Evolutionary conservation across 2,113 vertebrate genomes (phyloP).

Genomic region (Nibea albiflora): DNA sequence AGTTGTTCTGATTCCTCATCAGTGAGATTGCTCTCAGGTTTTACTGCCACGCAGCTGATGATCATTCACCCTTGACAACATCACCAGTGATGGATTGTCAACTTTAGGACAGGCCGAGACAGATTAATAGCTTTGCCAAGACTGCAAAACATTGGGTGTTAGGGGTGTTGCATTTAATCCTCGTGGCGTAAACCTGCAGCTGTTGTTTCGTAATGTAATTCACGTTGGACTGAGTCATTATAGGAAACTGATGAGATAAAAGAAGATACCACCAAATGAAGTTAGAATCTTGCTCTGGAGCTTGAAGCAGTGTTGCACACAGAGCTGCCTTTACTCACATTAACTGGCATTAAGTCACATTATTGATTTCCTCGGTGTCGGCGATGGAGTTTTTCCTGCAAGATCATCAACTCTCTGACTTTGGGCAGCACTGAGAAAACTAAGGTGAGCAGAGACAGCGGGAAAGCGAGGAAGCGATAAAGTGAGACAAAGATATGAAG

Average conservation of each 20-base stretch:
- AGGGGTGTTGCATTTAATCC: not conserved
- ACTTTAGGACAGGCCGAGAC: not conserved
- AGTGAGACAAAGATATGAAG: not conserved
- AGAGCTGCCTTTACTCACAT: conserved; percentile 33
- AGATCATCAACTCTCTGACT: conserved; percentile 55
- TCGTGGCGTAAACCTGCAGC: not conserved
- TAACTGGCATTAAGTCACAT: conserved; percentile 32
- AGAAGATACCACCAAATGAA: conserved; percentile 2
- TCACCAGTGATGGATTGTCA: conserved; percentile 18
- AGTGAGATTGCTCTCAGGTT: not conserved
- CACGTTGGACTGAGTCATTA: not conserved
- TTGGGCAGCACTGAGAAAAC: conserved; percentile 29
- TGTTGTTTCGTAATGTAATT: not conserved
- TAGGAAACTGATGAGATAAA: conserved; percentile 12
- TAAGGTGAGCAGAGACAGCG: not conserved
- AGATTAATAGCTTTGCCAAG: not conserved
- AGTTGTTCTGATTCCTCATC: not conserved
- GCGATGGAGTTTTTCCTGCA: conserved; percentile 43
- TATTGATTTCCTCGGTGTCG: conserved; percentile 47
- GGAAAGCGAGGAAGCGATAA: not conserved
- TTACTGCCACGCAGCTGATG: not conserved
- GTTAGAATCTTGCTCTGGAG: not conserved
- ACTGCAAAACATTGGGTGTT: not conserved
- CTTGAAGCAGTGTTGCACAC: not conserved
- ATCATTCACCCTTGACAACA: conserved; percentile 21